Evolutionary conservation across 2,113 vertebrate genomes (phyloP).

Genomic region (Tor tambroides): DNA sequence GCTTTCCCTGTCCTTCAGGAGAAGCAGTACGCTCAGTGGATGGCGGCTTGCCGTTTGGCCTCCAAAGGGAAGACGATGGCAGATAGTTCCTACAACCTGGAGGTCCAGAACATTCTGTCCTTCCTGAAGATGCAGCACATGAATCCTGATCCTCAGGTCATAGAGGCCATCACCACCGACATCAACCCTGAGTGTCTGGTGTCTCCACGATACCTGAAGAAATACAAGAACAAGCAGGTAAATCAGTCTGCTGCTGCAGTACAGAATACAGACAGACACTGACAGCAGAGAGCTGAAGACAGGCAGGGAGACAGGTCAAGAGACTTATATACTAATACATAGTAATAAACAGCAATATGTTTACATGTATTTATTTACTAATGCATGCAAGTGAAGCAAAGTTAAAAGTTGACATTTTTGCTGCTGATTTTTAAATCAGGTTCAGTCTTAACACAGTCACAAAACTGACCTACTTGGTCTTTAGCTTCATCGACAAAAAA

Average conservation of each 20-base stretch:
- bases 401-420: not conserved
- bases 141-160: slow-evolving; percentile 94
- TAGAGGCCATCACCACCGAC: slow-evolving; percentile 91
- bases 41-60: slow-evolving; percentile 96
- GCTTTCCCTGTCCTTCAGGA: slow-evolving; percentile 75
- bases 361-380: no score
- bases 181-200: slow-evolving; percentile 97
- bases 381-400: no score
- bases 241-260: not conserved
- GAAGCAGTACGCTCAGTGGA: slow-evolving; percentile 98
- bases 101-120: slow-evolving; percentile 98
- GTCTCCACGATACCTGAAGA: slow-evolving; percentile 96
- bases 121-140: slow-evolving; percentile 99
- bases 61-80: slow-evolving; percentile 99
- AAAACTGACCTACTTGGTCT: no score
- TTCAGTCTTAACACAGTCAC: no score
- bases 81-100: slow-evolving; percentile 95
- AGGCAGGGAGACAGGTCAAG: no score
- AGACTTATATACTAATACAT: not conserved
- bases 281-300: not conserved
- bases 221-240: slow-evolving; percentile 99
- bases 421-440: not conserved
- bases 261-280: not conserved
- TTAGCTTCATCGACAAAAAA: not conserved
- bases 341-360: not conserved